Percentiles rank a stretch among this genome's conserved stretches.
These are phyloP conservation scores for Ptiloglossa arizonensis DNA, from an alignment of 1,140 invertebrate genomes.

Conservation along the genomic window DNA sequence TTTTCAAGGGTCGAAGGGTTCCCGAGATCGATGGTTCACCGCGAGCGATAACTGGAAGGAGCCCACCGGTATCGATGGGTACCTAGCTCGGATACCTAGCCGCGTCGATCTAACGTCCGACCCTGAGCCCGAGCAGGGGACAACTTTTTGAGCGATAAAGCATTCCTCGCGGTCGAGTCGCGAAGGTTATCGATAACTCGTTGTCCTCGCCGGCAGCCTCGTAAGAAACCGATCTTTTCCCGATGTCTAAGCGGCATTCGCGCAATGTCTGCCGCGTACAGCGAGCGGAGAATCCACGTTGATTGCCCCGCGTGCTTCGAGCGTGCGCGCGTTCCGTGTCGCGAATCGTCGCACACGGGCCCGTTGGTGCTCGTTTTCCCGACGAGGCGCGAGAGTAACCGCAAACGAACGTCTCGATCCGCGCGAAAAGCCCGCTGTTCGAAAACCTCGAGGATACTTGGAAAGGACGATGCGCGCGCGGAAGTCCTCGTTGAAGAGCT, in stretches of 20 bases:
- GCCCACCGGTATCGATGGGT: too few species aligned
- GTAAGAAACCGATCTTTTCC: constrained; percentile 42
- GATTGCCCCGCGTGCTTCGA: constrained; percentile 24
- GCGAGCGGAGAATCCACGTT: constrained; percentile 39
- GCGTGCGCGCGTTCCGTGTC: constrained; percentile 32
- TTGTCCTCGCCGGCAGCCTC: constrained; percentile 31
- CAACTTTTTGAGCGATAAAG: constrained; percentile 23
- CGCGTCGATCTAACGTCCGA: neutral
- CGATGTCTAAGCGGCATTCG: constrained; percentile 48
- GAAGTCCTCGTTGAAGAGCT: constrained; percentile 10
- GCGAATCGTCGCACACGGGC: constrained; percentile 12
- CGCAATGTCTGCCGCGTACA: constrained; percentile 46
- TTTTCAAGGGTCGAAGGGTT: too few species aligned
- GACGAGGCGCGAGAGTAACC: neutral
- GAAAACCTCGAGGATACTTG: too few species aligned
- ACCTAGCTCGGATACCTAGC: too few species aligned
- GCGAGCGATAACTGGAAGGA: too few species aligned
- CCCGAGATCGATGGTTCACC: too few species aligned
- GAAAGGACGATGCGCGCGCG: neutral
- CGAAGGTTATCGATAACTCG: constrained; percentile 47
- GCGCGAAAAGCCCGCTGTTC: too few species aligned
- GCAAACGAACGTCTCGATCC: constrained; percentile 23
- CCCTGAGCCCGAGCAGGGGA: too few species aligned
- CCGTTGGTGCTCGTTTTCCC: constrained; percentile 24
- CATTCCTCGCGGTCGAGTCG: neutral